A percentile compares a stretch with the other conserved stretches of the same genome.
These are phyloP conservation scores for Copsychus sechellarum DNA, from an alignment of 2,113 vertebrate genomes.

Conservation along the genomic window DNA sequence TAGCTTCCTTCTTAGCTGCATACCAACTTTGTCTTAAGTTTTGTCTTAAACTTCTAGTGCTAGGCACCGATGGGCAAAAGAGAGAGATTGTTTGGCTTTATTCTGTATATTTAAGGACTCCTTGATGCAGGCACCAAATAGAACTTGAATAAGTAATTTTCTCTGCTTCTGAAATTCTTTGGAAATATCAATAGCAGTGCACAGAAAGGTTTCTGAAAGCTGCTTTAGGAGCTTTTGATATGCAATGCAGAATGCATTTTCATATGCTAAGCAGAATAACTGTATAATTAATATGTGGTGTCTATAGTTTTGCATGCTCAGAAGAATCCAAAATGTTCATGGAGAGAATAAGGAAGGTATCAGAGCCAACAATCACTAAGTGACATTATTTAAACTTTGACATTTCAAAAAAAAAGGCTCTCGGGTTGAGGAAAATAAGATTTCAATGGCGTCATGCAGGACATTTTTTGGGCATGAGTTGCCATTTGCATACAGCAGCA, in stretches of 20 bases:
- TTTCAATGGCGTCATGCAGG: not conserved
- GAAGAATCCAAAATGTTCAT: not conserved
- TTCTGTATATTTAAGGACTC: not conserved
- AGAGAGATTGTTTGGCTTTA: conserved; percentile 8
- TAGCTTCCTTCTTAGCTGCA: conserved; percentile 56
- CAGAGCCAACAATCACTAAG: not conserved
- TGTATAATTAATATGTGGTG: not conserved
- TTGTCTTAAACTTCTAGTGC: conserved; percentile 42
- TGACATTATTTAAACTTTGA: not conserved
- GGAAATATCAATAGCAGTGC: not conserved
- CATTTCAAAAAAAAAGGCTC: not conserved
- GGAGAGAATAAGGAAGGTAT: not conserved
- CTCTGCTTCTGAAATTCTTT: conserved; percentile 22
- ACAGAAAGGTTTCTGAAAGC: not conserved
- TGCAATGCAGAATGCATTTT: not conserved
- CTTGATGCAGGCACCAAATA: not conserved
- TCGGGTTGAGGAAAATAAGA: not conserved
- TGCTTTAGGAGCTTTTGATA: not conserved
- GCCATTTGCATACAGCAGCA: not conserved
- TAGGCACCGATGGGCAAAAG: conserved; percentile 20
- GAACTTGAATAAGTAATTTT: not conserved
- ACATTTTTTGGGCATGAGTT: not conserved
- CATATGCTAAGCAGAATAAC: not conserved
- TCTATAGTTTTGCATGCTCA: not conserved
- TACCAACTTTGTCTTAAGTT: conserved; percentile 38